These are phyloP conservation scores for Temnothorax longispinosus DNA, from an alignment of 1,140 invertebrate genomes.

Conservation along the genomic window DNA sequence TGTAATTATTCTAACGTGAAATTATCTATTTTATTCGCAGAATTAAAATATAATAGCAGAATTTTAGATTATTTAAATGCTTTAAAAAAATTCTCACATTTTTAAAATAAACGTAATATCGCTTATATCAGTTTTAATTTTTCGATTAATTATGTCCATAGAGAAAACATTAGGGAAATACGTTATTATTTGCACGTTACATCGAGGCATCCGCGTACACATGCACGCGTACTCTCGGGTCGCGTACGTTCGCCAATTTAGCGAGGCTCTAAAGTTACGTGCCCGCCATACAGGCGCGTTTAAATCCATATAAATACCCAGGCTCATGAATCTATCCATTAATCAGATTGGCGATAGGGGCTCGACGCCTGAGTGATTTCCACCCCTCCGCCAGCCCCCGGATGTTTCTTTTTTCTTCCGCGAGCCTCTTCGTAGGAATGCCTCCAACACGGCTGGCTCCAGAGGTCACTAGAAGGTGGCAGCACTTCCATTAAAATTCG, in stretches of 20 bases:
- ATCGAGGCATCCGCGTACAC: slow-evolving; percentile 31
- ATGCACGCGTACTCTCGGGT: slow-evolving; percentile 56
- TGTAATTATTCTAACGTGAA: neutral
- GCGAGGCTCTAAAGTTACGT: slow-evolving; percentile 23
- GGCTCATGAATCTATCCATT: slow-evolving; percentile 80
- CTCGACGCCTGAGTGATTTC: slow-evolving; percentile 82
- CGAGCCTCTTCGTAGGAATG: slow-evolving; percentile 44
- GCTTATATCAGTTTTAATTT: neutral
- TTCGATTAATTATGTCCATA: neutral
- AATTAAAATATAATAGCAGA: neutral
- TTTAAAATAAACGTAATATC: neutral
- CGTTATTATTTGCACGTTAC: neutral
- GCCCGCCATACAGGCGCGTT: slow-evolving; percentile 58
- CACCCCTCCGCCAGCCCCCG: slow-evolving; percentile 55
- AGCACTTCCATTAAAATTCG: slow-evolving; percentile 80
- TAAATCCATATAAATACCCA: slow-evolving; percentile 79
- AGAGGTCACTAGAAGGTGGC: slow-evolving; percentile 82
- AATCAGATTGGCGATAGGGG: slow-evolving; percentile 83
- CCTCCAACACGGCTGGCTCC: slow-evolving; percentile 65
- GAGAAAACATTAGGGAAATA: neutral
- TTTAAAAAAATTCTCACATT: neutral
- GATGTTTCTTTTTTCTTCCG: slow-evolving; percentile 35
- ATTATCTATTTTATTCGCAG: neutral
- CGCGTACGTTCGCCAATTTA: slow-evolving; percentile 23
- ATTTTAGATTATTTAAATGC: neutral